phyloP scores from a whole-genome alignment of 1,140 invertebrate genomes.

The Bombus terrestris region DNA sequence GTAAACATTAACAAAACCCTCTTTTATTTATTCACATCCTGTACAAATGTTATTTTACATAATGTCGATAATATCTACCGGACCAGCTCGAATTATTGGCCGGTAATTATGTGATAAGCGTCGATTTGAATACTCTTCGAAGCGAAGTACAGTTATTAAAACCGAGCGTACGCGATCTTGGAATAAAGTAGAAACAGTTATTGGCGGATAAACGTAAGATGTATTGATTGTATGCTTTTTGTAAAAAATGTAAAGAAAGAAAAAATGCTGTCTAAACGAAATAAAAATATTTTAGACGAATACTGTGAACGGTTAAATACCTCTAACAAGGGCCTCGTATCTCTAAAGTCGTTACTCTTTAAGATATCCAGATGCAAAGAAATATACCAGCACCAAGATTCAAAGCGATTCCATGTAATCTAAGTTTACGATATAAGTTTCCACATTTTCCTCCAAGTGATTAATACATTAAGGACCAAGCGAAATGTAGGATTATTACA shows the following conservation, averaged over 20 bases:
- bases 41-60: slow-evolving; percentile 82
- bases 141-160: slow-evolving; percentile 33
- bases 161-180: slow-evolving; percentile 26
- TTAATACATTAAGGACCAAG: neutral
- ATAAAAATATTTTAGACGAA: neutral
- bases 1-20: slow-evolving; percentile 78
- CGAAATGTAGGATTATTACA: too few species aligned
- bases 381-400: slow-evolving; percentile 41
- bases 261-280: neutral
- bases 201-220: neutral
- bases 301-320: neutral
- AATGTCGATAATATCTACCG: slow-evolving; percentile 67
- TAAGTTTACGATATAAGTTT: neutral
- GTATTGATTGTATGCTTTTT: neutral
- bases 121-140: slow-evolving; percentile 33
- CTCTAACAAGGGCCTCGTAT: neutral
- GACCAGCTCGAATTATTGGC: slow-evolving; percentile 41
- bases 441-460: neutral
- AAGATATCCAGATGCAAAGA: slow-evolving; percentile 15
- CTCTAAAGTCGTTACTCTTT: neutral
- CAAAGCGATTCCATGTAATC: slow-evolving; percentile 28
- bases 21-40: slow-evolving; percentile 81
- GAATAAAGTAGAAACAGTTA: slow-evolving; percentile 9
- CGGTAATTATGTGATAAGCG: slow-evolving; percentile 28
- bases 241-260: neutral